Evolutionary conservation across 2,113 vertebrate genomes (phyloP).

Genomic region (Pterocles burchelli): DNA sequence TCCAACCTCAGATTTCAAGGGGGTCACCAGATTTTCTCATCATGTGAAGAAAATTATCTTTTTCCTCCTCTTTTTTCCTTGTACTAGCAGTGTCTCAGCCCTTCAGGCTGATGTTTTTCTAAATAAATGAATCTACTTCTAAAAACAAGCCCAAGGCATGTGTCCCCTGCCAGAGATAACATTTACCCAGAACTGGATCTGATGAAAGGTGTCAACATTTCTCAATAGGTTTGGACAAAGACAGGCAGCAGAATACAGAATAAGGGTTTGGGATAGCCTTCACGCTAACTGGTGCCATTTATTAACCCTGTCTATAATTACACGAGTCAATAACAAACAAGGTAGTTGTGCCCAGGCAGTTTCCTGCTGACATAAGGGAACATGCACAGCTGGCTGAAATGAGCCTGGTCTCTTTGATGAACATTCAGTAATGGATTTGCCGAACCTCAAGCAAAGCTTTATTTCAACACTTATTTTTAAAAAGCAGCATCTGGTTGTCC

Average conservation of each 20-base stretch:
- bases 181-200: neutral
- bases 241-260: neutral
- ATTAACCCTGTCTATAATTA: neutral
- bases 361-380: slow-evolving; percentile 38
- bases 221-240: neutral
- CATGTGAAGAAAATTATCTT: neutral
- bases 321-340: neutral
- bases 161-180: neutral
- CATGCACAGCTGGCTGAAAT: neutral
- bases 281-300: neutral
- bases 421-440: slow-evolving; percentile 19
- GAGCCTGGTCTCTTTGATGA: neutral
- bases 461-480: slow-evolving; percentile 25
- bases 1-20: neutral
- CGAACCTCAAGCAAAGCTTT: slow-evolving; percentile 21
- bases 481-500: neutral
- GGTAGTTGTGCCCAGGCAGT: neutral
- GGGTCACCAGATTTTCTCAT: neutral
- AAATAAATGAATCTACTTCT: neutral
- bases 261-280: neutral
- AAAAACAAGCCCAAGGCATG: neutral
- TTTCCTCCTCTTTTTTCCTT: neutral
- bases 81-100: neutral
- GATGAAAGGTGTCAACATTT: neutral
- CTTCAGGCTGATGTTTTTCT: neutral